Conservation (phyloP, 2,888 invertebrate species). For the Vandiemenella viatica region DNA sequence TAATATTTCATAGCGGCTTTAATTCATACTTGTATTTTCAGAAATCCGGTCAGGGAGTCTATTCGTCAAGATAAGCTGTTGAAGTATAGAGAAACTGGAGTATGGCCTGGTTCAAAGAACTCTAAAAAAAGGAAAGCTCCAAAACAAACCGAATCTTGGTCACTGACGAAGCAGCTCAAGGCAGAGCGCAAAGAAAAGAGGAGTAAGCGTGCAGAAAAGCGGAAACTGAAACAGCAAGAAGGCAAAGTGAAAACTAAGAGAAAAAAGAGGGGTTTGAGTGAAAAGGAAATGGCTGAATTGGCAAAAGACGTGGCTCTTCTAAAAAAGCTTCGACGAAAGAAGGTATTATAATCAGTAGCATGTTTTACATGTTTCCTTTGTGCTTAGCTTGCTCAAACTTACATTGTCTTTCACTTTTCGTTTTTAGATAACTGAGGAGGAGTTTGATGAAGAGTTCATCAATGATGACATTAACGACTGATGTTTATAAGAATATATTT, state of each 20-base stretch:
- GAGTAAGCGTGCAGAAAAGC: conserved; percentile 43
- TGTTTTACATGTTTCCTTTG: not conserved
- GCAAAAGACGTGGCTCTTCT: conserved; percentile 66
- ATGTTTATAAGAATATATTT: too few relatives aligned
- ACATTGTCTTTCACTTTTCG: too few relatives aligned
- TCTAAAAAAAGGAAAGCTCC: conserved; percentile 23
- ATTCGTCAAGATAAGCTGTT: conserved; percentile 54
- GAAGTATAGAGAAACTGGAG: conserved; percentile 54
- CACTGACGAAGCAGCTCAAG: conserved; percentile 56
- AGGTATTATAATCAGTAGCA: conserved; percentile 29
- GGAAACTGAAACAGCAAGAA: conserved; percentile 25
- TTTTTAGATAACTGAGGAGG: conserved; percentile 9
- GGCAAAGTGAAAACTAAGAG: conserved; percentile 30
- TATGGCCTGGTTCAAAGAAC: conserved; percentile 50
- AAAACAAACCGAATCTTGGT: conserved; percentile 61
- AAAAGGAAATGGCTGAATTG: conserved; percentile 61
- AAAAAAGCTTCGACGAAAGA: conserved; percentile 74
- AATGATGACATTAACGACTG: too few relatives aligned
- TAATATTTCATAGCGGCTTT: too few relatives aligned
- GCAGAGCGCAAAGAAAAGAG: conserved; percentile 45
- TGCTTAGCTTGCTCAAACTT: not conserved
- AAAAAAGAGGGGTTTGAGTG: conserved; percentile 38
- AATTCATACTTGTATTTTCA: conserved; percentile 19
- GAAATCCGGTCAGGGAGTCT: conserved; percentile 60
- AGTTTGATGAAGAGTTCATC: conserved; percentile 9